These are phyloP conservation scores for Onychorhynchus coronatus DNA, from an alignment of 2,113 vertebrate species.

Conservation along the genomic window DNA sequence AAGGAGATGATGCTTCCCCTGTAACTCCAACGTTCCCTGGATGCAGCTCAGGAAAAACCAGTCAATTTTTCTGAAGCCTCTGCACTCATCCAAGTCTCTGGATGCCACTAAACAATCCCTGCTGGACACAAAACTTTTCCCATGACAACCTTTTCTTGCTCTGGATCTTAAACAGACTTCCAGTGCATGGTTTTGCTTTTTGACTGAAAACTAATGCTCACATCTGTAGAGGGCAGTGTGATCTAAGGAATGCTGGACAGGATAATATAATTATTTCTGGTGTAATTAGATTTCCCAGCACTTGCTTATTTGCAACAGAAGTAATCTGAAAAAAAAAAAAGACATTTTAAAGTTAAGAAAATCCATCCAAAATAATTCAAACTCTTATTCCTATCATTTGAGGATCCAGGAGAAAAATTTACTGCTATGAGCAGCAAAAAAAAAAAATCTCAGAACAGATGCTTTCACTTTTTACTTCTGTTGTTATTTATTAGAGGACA, in stretches of 20 bases:
- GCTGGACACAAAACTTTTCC: background rate
- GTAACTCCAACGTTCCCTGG: background rate
- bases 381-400: background rate
- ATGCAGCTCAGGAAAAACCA: background rate
- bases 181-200: background rate
- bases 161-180: background rate
- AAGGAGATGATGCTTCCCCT: background rate
- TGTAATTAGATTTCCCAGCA: background rate
- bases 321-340: background rate
- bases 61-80: background rate
- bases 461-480: background rate
- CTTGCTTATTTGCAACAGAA: background rate
- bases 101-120: background rate
- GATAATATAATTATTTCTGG: background rate
- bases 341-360: background rate
- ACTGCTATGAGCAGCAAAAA: background rate
- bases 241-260: background rate
- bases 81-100: background rate
- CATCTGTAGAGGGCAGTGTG: constrained; percentile 45
- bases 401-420: background rate
- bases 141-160: background rate
- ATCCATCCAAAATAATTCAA: background rate
- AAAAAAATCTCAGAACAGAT: background rate
- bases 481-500: background rate
- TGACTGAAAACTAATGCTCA: background rate